These are phyloP conservation scores for Lycodopsis pacificus DNA, from an alignment of 2,797 vertebrate genomes.

Conservation along the genomic window DNA sequence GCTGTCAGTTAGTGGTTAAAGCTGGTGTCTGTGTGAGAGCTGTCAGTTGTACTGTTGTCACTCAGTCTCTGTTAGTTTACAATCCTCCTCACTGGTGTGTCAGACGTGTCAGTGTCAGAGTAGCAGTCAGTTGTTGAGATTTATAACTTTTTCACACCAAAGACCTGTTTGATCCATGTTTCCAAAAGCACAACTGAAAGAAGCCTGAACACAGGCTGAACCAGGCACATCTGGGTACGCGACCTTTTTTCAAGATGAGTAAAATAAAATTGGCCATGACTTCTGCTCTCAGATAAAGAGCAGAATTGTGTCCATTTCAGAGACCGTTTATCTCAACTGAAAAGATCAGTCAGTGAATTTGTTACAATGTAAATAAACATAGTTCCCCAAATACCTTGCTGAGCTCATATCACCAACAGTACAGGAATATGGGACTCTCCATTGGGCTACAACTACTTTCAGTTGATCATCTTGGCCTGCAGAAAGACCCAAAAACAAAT, in stretches of 20 bases:
- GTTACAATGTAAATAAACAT: not conserved
- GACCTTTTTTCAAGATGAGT: not conserved
- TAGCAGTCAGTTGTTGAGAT: not conserved
- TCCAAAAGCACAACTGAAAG: conserved; percentile 1
- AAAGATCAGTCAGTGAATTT: not conserved
- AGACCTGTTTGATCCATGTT: not conserved
- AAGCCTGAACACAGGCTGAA: no score
- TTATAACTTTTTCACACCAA: not conserved
- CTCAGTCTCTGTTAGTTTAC: not conserved
- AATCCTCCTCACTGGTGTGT: not conserved
- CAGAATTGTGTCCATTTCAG: not conserved
- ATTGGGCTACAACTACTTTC: not conserved
- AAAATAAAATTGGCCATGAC: not conserved
- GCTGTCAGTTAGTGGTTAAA: not conserved
- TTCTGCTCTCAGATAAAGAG: not conserved
- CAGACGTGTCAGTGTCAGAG: not conserved
- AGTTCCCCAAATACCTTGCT: not conserved
- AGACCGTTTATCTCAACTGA: not conserved
- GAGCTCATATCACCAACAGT: not conserved
- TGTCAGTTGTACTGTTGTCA: not conserved
- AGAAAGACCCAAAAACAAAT: not conserved
- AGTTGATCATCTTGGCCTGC: conserved; percentile 3
- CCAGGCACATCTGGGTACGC: not conserved
- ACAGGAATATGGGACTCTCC: not conserved
- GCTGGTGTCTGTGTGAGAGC: not conserved